Percentiles rank a stretch among this genome's conserved stretches.
Evolutionary conservation across 2,797 vertebrate genomes (phyloP).

Genomic region (Catostomus latipinnis): DNA sequence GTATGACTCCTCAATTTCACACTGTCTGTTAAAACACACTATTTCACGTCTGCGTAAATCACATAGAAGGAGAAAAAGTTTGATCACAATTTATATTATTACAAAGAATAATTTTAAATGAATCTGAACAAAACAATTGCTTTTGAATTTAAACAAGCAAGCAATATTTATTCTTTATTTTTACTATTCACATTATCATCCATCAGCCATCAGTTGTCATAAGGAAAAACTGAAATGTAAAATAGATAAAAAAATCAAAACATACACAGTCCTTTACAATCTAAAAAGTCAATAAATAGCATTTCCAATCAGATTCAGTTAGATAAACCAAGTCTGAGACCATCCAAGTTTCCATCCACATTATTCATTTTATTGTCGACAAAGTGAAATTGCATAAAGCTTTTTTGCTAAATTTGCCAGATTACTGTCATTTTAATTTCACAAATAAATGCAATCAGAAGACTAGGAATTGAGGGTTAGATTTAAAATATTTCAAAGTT

Average conservation of each 20-base stretch:
- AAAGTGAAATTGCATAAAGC: too few species aligned
- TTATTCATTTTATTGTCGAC: too few species aligned
- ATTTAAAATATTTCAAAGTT: too few species aligned
- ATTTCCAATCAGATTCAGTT: conserved; percentile 11
- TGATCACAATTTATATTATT: neutral
- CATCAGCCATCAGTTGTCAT: neutral
- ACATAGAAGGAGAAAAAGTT: neutral
- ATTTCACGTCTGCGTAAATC: conserved; percentile 4
- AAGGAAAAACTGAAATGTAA: neutral
- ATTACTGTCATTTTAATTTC: too few species aligned
- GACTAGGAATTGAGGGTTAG: too few species aligned
- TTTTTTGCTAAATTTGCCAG: too few species aligned
- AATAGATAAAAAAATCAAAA: neutral
- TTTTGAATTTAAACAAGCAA: neutral
- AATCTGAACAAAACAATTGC: neutral
- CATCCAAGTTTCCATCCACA: too few species aligned
- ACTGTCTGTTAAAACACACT: neutral
- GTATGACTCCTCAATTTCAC: neutral
- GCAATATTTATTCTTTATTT: conserved; percentile 21
- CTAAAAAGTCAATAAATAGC: conserved; percentile 25
- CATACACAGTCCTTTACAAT: neutral
- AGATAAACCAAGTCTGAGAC: neutral
- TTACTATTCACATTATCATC: neutral
- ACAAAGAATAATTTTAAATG: neutral
- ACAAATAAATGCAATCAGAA: too few species aligned